Conservation (phyloP, 2,797 vertebrate species). For the Acrossocheilus fasciatus region DNA sequence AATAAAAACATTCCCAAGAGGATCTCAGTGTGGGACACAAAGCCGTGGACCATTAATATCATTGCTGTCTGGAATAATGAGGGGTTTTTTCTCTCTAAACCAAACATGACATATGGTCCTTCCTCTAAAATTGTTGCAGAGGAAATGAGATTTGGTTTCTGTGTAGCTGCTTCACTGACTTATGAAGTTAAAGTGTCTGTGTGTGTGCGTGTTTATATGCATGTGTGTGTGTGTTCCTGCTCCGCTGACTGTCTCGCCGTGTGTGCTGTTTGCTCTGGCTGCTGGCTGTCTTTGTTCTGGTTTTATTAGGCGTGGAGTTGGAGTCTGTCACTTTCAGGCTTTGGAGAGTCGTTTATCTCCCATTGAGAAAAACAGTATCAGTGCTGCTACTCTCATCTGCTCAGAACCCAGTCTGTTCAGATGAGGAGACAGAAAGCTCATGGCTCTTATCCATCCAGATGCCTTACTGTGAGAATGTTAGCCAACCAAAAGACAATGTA, state of each 20-base stretch:
- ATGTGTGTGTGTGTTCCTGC: slow-evolving; percentile 35
- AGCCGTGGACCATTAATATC: slow-evolving; percentile 47
- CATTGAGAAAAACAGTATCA: slow-evolving; percentile 36
- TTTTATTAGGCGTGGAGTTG: slow-evolving; percentile 61
- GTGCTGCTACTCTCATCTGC: slow-evolving; percentile 28
- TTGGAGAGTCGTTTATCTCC: slow-evolving; percentile 34
- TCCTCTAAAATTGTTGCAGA: slow-evolving; percentile 13
- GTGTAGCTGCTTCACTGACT: slow-evolving; percentile 18
- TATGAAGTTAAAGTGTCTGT: slow-evolving; percentile 17
- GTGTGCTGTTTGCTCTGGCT: slow-evolving; percentile 58
- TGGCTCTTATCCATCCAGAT: slow-evolving; percentile 1
- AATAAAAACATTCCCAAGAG: slow-evolving; percentile 40
- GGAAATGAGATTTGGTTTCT: slow-evolving; percentile 40
- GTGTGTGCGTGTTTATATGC: neutral
- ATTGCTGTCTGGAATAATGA: slow-evolving; percentile 55
- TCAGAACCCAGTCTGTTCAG: slow-evolving; percentile 15
- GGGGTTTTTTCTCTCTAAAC: slow-evolving; percentile 39
- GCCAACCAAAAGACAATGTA: neutral
- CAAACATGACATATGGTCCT: slow-evolving; percentile 52
- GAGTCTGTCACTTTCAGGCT: slow-evolving; percentile 55
- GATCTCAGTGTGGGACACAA: slow-evolving; percentile 46
- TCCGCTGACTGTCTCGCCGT: slow-evolving; percentile 28
- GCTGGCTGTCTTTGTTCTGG: slow-evolving; percentile 58
- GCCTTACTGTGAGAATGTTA: neutral
- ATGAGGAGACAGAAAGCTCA: slow-evolving; percentile 7